Base-by-base conservation (phyloP, 92 coral and sea anemone species). In the Montipora capitata region DNA sequence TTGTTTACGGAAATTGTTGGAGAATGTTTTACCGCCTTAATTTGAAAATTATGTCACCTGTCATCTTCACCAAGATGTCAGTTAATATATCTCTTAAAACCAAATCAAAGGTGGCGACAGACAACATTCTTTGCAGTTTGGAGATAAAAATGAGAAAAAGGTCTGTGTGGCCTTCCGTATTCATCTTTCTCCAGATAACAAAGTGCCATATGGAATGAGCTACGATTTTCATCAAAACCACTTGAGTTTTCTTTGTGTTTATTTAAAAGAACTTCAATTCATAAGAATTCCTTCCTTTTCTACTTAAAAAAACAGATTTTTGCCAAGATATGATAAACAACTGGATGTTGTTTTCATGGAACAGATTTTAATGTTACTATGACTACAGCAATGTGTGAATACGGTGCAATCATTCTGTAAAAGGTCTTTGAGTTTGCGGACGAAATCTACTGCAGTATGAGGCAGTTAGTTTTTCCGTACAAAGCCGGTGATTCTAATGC, bases 141-240 rank as follows among this genome's bases (percentile, higher is more conserved):
- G 51, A 8, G 44, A 18, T 20, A 63, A 17, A 17, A 63, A 17
- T 17, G 68, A 27, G 35, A 27, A 2, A 27, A 27, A 27, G 1
- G 1, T 27, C 35, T 27, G 35, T 27, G 72, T 18, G 72, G 44
- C 43, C 44, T n/a, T 56, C 49, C 15, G 3, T 48, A 48, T 35
- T 20, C 10, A 58, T 74, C 40, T 13, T 45, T 4, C 8, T 39
- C 3, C 5, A 35, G 52, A 57, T 57, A 27, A 39, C 4, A 35
- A 57, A 76, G 0, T 0, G 15, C 5, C 80, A 56, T 13, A 38
- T 38, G 67, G 35, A 35, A 58, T 43, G 15, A 76, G 78, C 4
- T 54, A 27, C 12, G 63, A 12, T 18, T 49, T 20, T 75, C 11
- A 75, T 35, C 12, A 75, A 75, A 54, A 75, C 17, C 79, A 74